Evolutionary conservation across 2,888 invertebrate species (phyloP), one percentile per base, ranked within the genome.

Genomic region (Ethmia dodecea): DNA sequence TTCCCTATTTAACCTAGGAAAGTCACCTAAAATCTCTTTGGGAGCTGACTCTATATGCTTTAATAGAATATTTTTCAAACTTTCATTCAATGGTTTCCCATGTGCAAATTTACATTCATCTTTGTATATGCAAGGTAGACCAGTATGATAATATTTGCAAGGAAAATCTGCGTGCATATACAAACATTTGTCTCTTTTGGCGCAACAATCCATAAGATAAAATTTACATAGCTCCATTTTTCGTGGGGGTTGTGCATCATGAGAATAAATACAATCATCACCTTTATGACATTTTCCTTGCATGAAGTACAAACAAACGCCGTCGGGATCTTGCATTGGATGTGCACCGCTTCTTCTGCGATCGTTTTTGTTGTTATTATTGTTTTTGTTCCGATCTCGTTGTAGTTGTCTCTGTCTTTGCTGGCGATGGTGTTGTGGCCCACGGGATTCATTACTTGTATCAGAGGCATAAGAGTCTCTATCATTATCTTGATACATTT

Each of bases 151-250:
- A 84, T 94, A 98, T 88, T 98, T 98, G 84, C 98, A 98, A 11
- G 98, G 98, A 74, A 97, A 98, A 73, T 98, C 97, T 58, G 94
- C 91, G 83, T 98, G 98, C 94, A 98, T 94, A 68, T 96, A 99
- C 12, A 95, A 89, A 84, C 98, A 99, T 77, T 96, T 95, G 55
- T 97, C 97, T 58, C 95, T 92, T 83, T 98, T 98, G 34, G 95
- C 94, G 84, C 98, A 98, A 72, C 95, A 95, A 51, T 96, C 96
- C 92, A 94, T 95, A 40, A 98, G 80, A 83, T 98, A 98, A 81
- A 97, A 98, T 83, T 98, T 98, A 79, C 98, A 99, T 2, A 98
- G 81, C 76, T 98, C 98, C 88, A 94, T 89, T 84, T 97, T 97
- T 51, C 95, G 91, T 0, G 93, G 93, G 28, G 92, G 93, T 33